Evolutionary conservation across 23 tunicate genomes (phyloP).

Genomic region (Diplosoma virens): DNA sequence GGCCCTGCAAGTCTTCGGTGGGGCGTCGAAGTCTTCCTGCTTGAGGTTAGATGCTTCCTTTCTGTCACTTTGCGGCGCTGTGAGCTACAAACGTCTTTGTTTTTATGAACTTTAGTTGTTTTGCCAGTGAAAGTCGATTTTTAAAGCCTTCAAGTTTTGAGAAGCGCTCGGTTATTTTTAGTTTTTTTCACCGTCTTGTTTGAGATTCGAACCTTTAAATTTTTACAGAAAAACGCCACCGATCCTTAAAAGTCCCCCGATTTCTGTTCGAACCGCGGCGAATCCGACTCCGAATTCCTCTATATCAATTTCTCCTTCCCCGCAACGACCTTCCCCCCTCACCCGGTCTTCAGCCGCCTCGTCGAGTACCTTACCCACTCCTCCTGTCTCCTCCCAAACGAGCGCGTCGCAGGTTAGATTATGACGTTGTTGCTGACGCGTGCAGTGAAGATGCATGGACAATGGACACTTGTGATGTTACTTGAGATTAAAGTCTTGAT

Average conservation of each 20-base stretch:
- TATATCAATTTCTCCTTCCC: slow-evolving; percentile 3
- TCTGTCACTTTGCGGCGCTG: too few relatives aligned
- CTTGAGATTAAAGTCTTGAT: too few relatives aligned
- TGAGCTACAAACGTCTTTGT: too few relatives aligned
- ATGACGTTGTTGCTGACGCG: too few relatives aligned
- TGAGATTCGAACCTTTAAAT: too few relatives aligned
- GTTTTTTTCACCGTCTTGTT: too few relatives aligned
- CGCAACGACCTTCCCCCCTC: slow-evolving; percentile 7
- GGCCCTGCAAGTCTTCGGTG: slow-evolving; percentile 13
- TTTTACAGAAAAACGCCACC: slow-evolving; percentile 12
- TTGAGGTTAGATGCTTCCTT: background rate
- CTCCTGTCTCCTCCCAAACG: slow-evolving; percentile 39
- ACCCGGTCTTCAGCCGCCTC: slow-evolving; percentile 9
- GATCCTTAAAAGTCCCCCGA: background rate
- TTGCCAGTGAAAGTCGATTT: too few relatives aligned
- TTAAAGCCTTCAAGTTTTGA: too few relatives aligned
- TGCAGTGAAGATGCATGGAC: too few relatives aligned
- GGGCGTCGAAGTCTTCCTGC: background rate
- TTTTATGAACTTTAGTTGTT: too few relatives aligned
- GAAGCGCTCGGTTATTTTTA: too few relatives aligned
- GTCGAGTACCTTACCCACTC: slow-evolving; percentile 30
- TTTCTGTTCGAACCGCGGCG: background rate
- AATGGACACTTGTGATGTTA: too few relatives aligned
- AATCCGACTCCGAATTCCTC: slow-evolving; percentile 19
- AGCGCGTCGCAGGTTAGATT: slow-evolving; percentile 24